Base-by-base conservation (phyloP, 2,113 vertebrate genomes). In the Entelurus aequoreus region DNA sequence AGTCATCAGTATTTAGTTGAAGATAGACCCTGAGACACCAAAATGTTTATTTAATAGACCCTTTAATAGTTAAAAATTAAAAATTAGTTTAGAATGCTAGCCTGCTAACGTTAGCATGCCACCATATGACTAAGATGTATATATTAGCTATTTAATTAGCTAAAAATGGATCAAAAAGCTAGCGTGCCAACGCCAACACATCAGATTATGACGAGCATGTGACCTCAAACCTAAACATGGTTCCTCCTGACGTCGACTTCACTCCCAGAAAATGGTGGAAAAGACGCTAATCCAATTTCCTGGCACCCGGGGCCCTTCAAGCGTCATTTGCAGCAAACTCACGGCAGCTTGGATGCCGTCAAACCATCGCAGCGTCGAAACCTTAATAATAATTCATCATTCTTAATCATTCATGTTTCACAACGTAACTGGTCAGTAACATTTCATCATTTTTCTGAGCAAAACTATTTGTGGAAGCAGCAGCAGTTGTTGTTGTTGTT, bases 281-380 rank as follows among this genome's bases (percentile, higher is more conserved):
- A 87, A 87, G 71, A 81, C 71, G 77, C 77, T 88, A 87, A 89
- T 90, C 84, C 84, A 69, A 81, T 83, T 86, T 74, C 64, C 68
- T 62, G 56, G 63, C 68, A 68, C 84, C 68, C 36, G 62, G 56
- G 79, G 81, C 80, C 47, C n/a, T 68, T 69, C 52, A 58, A 47
- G 79, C 61, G 68, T 73, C 87, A 88, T 91, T 89, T 82, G 83
- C 84, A 79, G 81, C 63, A 54, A 74, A 71, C 36, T 42, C 75
- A 42, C 42, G 63, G 63, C 77, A 51, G 57, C 59, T 63, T 60
- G 54, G 69, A 71, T 78, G 47, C 83, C 79, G 76, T 76, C 68
- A 74, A 82, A 85, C 69, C 72, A 66, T 75, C 56, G 65, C 62
- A 56, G 46, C 64, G 2, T 28, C 28, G 28, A 28, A 63, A 56